Base-by-base conservation (phyloP, 2,113 vertebrate species). In the Thunnus maccoyii region DNA sequence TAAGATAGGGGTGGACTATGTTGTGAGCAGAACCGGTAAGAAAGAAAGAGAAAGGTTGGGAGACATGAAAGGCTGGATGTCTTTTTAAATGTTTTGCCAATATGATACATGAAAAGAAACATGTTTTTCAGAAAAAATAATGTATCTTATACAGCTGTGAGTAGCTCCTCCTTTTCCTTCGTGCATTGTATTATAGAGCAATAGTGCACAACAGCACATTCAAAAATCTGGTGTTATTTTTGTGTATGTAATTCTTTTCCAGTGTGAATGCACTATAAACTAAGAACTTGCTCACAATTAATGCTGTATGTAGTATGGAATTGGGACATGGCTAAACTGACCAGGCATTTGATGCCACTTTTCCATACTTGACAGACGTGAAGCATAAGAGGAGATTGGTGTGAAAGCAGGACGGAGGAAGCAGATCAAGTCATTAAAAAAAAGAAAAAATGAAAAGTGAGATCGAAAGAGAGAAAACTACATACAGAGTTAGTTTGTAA, bases 401-500 rank as follows among this genome's bases (percentile, higher is more conserved):
- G 22, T 20, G 56, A 58, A 27, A 15, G n/a, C 8, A 25, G 11
- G 13, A 71, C 56, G 67, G 7, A 61, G 32, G 41, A 30, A 52
- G n/a, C 7, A 17, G 15, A 83, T 61, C 11, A 65, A 56, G 77
- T 18, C 16, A 47, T 32, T 1, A 22, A 65, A n/a, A 41, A 5
- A 67, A 44, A 80, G 41, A 44, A 70, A 32, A 10, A 32, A 41
- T 41, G 25, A 50, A 83, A 27, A n/a, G 32, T 56, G 51, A 79
- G 62, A 64, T 58, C 72, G 55, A 80, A 74, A 72, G 4, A 46
- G 61, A 36, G 63, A 48, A 22, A 63, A 52, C 66, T 64, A 36
- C 46, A 75, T 67, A 87, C 57, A 5, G 41, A 85, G 55, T 82
- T 71, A 76, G 36, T 3, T 14, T 2, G 1, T 62, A 46, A 18